phyloP scores from a whole-genome alignment of 2,113 vertebrate species.

The zebrafish (Danio rerio) region GRCz12tu NC_133189.1:29033501-29034000 shows the following conservation, averaged over 20 bases:
- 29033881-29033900: constrained; percentile 14
- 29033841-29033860: constrained; percentile 25
- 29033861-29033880: constrained; percentile 10
- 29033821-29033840: constrained; percentile 33
- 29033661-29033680: constrained; percentile 25
- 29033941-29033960: background rate
- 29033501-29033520: constrained; percentile 66
- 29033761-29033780: constrained; percentile 39
- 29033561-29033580: constrained; percentile 21
- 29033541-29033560: constrained; percentile 36
- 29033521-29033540: constrained; percentile 60
- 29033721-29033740: constrained; percentile 27
- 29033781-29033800: constrained; percentile 54
- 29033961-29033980: background rate
- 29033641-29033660: constrained; percentile 40
- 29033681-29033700: constrained; percentile 14
- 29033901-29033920: background rate
- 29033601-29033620: constrained; percentile 2
- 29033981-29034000: background rate
- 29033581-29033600: constrained; percentile 17
- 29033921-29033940: background rate
- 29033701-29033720: constrained; percentile 24
- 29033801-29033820: constrained; percentile 29
- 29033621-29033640: constrained; percentile 26
- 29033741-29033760: constrained; percentile 36